Evolutionary conservation across 2,888 invertebrate genomes (phyloP).

Genomic region (Aromia moschata): DNA sequence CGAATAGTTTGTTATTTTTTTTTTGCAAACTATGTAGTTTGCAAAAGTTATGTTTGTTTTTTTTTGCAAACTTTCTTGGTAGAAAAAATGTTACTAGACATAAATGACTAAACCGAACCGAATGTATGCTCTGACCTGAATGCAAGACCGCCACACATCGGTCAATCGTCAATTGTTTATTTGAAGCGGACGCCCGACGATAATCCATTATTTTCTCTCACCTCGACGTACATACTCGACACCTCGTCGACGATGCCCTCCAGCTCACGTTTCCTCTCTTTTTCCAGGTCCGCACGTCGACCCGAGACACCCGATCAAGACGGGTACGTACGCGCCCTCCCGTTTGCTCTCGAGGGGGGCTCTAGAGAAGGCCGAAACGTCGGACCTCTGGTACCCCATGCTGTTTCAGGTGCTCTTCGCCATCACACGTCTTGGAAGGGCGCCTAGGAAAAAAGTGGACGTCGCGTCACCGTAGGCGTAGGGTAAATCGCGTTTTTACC

Average conservation of each 20-base stretch:
- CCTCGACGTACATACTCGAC: neutral
- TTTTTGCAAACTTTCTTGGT: too few relatives aligned
- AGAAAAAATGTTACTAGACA: too few relatives aligned
- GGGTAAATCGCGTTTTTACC: neutral
- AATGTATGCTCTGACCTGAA: constrained; percentile 6
- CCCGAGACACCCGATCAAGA: constrained; percentile 33
- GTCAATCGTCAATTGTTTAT: neutral
- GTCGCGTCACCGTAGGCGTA: constrained; percentile 31
- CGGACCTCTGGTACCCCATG: constrained; percentile 60
- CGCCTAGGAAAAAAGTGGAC: constrained; percentile 60
- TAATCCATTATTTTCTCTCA: constrained; percentile 1
- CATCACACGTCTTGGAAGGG: constrained; percentile 60
- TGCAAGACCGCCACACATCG: neutral
- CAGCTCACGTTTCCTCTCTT: constrained; percentile 7
- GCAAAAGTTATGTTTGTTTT: too few relatives aligned
- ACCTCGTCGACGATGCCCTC: neutral
- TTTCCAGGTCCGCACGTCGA: constrained; percentile 32
- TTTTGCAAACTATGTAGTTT: too few relatives aligned
- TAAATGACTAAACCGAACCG: too few relatives aligned
- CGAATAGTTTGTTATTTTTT: too few relatives aligned
- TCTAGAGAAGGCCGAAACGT: constrained; percentile 51
- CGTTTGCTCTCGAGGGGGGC: constrained; percentile 29
- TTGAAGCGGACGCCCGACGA: constrained; percentile 5
- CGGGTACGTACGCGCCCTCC: constrained; percentile 35
- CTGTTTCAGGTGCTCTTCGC: constrained; percentile 60